Percentiles rank a stretch among this genome's conserved stretches.
Evolutionary conservation across 1,140 invertebrate genomes (phyloP).

Genomic region (Drosophila busckii): DNA sequence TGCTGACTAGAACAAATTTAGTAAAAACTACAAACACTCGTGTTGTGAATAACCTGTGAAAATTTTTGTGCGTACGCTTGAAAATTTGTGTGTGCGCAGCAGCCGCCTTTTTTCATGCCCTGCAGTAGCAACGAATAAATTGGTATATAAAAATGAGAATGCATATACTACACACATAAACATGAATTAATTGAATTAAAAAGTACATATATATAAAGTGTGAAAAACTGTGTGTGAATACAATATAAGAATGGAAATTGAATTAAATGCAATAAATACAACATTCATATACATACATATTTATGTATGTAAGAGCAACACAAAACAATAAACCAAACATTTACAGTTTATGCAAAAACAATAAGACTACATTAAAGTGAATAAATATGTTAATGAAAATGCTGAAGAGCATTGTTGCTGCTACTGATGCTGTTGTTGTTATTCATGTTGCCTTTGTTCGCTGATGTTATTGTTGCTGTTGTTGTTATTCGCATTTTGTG

Average conservation of each 20-base stretch:
- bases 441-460: conserved; percentile 60
- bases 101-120: conserved; percentile 64
- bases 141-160: conserved; percentile 16
- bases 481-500: conserved; percentile 76
- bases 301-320: too few species aligned
- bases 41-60: conserved; percentile 23
- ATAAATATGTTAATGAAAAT: conserved; percentile 28
- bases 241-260: too few species aligned
- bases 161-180: conserved; percentile 1
- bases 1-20: background rate
- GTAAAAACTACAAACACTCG: conserved; percentile 21
- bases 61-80: conserved; percentile 37
- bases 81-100: conserved; percentile 61
- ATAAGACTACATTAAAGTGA: background rate
- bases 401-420: conserved; percentile 29
- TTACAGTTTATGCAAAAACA: too few species aligned
- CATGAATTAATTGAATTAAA: background rate
- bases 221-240: too few species aligned
- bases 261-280: background rate
- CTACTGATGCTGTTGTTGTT: conserved; percentile 39
- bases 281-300: too few species aligned
- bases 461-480: conserved; percentile 43
- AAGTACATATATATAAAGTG: too few species aligned
- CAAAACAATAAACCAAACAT: too few species aligned
- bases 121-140: conserved; percentile 25